Evolutionary conservation across 53 echinoderm and acorn worm genomes (phyloP), one percentile per base, ranked within the genome.

Genomic region (Pentamera pediparva): DNA sequence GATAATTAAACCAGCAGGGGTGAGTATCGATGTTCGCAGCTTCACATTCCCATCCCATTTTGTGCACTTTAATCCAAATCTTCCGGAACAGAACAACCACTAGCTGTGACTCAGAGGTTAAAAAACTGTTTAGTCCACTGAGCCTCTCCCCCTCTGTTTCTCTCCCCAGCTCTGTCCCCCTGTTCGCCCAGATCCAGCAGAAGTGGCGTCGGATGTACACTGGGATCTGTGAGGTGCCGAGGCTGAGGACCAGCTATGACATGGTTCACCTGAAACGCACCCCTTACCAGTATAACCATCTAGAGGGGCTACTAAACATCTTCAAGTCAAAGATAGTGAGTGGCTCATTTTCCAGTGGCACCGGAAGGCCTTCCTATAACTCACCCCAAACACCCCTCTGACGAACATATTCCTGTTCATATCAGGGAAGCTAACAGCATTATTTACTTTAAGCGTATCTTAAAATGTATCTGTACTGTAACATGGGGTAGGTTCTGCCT

Each of bases 291-390:
- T 88, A 74, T 53, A 81, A 86, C 65, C 98, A 96, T 51, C 69
- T 96, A 56, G 88, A 85, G 53, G 98, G 91, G 13, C 88, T 95
- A 11, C 54, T 92, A 31, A 90, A 86, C 62, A 79, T 92, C 48
- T 92, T 96, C 89, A 96, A 92, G 62, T 91, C 98, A n/a, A 96
- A 96, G 74, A 79, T 96, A 73, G 98, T 96, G 61, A 81, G 84
- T 61, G 37, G 13, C 38, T 2, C 21, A 8, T 15, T 45, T 45
- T 45, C 1, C 13, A n/a, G 47, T 12, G 12, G 1, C n/a, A 15
- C 47, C 47, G 12, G n/a, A n/a, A n/a, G n/a, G n/a, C n/a, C n/a
- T n/a, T n/a, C n/a, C n/a, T n/a, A n/a, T n/a, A n/a, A n/a, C n/a
- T n/a, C n/a, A n/a, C n/a, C n/a, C n/a, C n/a, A n/a, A n/a, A n/a